Evolutionary conservation across 2,113 vertebrate genomes (phyloP).

Genomic region (Fulica atra): DNA sequence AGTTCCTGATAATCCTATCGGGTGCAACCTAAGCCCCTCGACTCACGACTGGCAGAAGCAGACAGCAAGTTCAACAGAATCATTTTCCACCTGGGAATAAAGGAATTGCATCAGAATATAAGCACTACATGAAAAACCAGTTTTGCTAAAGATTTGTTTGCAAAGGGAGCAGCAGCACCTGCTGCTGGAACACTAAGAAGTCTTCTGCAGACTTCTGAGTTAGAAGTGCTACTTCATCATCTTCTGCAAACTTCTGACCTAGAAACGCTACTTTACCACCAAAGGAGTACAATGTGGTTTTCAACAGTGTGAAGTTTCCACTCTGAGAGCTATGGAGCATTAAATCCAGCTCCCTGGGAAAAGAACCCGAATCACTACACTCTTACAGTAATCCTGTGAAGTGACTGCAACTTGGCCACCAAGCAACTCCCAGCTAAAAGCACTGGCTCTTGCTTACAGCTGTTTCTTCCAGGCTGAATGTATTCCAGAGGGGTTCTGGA

Average conservation of each 20-base stretch:
- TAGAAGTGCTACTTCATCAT: not conserved
- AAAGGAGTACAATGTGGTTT: not conserved
- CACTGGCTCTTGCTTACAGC: not conserved
- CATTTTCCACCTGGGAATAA: not conserved
- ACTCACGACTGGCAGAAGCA: not conserved
- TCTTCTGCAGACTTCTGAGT: not conserved
- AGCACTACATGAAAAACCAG: not conserved
- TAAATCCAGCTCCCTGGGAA: not conserved
- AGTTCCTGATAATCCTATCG: not conserved
- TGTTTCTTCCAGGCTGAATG: not conserved
- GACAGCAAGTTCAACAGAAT: not conserved
- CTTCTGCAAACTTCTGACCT: not conserved
- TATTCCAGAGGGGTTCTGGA: not conserved
- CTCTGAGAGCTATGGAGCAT: not conserved
- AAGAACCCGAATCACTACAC: not conserved
- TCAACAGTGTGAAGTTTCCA: not conserved
- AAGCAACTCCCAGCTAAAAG: not conserved
- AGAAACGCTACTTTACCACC: not conserved
- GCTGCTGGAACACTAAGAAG: not conserved
- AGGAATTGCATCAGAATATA: not conserved
- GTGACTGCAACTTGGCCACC: not conserved
- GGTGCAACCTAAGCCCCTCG: not conserved
- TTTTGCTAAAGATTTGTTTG: not conserved
- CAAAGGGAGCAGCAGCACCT: not conserved
- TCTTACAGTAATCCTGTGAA: not conserved